These are phyloP conservation scores for Mastacembelus armatus DNA, from an alignment of 2,797 vertebrate species.

Conservation along the genomic window DNA sequence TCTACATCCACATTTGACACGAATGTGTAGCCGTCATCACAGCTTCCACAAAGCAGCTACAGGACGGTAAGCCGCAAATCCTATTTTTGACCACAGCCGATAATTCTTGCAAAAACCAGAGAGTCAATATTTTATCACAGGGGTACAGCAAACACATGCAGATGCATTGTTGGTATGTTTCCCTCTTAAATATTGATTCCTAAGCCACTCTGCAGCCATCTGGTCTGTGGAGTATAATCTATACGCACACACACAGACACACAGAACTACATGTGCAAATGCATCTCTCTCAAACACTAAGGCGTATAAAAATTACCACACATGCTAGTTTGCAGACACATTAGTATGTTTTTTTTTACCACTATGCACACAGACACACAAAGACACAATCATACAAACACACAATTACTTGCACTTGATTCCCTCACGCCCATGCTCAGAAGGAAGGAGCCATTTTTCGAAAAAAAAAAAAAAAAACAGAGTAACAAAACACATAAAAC, in stretches of 20 bases:
- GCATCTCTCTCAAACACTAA: neutral
- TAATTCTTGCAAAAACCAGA: conserved; percentile 81
- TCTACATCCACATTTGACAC: conserved; percentile 75
- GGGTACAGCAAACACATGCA: conserved; percentile 80
- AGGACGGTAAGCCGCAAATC: conserved; percentile 75
- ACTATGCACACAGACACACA: conserved; percentile 31
- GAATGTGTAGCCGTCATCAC: conserved; percentile 75
- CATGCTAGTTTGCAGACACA: conserved; percentile 8
- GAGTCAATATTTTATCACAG: conserved; percentile 84
- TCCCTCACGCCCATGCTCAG: conserved; percentile 26
- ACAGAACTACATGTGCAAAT: neutral
- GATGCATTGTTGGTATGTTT: conserved; percentile 79
- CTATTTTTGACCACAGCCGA: conserved; percentile 79
- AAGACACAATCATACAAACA: conserved; percentile 28
- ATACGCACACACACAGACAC: conserved; percentile 8
- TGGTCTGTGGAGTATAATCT: conserved; percentile 72
- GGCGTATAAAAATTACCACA: neutral
- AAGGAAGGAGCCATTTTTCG: conserved; percentile 26
- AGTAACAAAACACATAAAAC: conserved; percentile 40
- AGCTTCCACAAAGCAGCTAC: conserved; percentile 72
- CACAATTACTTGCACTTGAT: conserved; percentile 9
- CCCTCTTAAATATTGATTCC: conserved; percentile 80
- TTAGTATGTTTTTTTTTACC: conserved; percentile 7
- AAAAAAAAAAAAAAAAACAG: too few relatives aligned
- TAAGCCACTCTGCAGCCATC: conserved; percentile 74